Conservation (phyloP, 2,888 invertebrate species). For the Notodonta dromedarius region DNA sequence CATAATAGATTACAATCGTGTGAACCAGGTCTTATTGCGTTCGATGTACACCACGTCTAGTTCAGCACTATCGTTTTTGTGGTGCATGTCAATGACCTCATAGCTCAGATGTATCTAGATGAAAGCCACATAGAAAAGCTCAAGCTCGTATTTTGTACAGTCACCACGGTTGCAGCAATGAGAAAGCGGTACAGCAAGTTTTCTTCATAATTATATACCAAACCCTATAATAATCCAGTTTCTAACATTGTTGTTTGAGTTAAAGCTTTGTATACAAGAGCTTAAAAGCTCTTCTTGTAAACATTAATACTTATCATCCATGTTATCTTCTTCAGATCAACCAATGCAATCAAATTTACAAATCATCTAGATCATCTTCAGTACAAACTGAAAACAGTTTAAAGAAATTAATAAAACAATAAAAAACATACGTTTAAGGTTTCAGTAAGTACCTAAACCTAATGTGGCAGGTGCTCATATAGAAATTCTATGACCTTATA, state of each 20-base stretch:
- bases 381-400: no score
- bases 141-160: conserved; percentile 19
- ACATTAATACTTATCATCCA: neutral
- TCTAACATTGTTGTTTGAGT: neutral
- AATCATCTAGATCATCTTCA: no score
- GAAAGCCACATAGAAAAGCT: conserved; percentile 24
- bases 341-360: no score
- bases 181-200: conserved; percentile 37
- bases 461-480: conserved; percentile 11
- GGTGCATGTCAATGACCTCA: conserved; percentile 36
- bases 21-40: conserved; percentile 36
- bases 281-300: neutral
- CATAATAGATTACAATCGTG: conserved; percentile 27
- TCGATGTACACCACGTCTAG: conserved; percentile 26
- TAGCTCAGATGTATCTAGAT: conserved; percentile 15
- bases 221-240: neutral
- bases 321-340: neutral
- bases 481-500: conserved; percentile 39
- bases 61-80: conserved; percentile 21
- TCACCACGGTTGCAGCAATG: conserved; percentile 16
- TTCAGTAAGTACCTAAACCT: neutral
- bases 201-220: conserved; percentile 30
- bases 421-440: neutral
- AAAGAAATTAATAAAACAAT: no score
- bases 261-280: neutral